Evolutionary conservation across 2,113 vertebrate genomes (phyloP).

Genomic region (Bucco capensis): DNA sequence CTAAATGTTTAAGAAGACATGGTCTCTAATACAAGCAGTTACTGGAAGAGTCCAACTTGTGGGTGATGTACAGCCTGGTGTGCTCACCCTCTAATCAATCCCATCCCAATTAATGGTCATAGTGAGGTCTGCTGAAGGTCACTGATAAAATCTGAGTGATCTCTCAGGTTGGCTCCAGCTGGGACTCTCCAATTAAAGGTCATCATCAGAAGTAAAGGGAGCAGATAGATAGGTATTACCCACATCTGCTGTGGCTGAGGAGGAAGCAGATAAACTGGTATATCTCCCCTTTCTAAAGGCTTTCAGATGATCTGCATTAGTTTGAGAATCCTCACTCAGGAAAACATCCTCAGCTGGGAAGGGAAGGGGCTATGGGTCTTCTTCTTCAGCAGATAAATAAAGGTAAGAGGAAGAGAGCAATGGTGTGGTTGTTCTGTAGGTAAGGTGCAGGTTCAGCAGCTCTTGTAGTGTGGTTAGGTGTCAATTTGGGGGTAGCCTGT

Average conservation of each 20-base stretch:
- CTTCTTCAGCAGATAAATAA: neutral
- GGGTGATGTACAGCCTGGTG: neutral
- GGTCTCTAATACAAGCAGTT: neutral
- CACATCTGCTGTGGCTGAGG: neutral
- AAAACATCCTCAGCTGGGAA: neutral
- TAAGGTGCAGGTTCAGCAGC: accelerated
- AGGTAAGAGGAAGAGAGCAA: neutral
- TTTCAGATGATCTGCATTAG: neutral
- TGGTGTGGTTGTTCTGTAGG: accelerated
- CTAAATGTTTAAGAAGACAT: neutral
- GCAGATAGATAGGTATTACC: neutral
- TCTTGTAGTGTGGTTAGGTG: neutral
- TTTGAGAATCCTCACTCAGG: neutral
- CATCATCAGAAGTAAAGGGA: neutral
- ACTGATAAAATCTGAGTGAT: neutral
- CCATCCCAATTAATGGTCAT: neutral
- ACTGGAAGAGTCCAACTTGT: neutral
- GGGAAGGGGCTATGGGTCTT: neutral
- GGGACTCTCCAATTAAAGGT: neutral
- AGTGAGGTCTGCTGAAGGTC: neutral
- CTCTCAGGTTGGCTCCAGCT: neutral
- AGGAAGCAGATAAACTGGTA: neutral
- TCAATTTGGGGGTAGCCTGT: accelerated
- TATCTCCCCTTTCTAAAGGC: neutral
- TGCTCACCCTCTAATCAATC: neutral